Percentiles rank a stretch among this genome's conserved stretches.
These are phyloP conservation scores for Holotrichia oblita DNA, from an alignment of 1,140 invertebrate species.

Conservation along the genomic window DNA sequence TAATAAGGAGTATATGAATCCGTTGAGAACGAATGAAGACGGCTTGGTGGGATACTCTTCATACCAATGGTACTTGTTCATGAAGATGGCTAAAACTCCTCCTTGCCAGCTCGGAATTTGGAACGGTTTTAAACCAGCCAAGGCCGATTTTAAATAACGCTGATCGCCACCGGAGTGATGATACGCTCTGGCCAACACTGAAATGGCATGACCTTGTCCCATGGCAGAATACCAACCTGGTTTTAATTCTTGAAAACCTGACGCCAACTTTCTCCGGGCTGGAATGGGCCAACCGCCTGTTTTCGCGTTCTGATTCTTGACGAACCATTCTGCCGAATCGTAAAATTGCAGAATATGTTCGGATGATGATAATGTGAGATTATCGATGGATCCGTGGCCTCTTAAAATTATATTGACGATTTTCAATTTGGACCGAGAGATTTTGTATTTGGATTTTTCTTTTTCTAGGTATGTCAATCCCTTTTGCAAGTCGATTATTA, in stretches of 20 bases:
- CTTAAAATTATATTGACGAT: slow-evolving; percentile 72
- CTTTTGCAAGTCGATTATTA: slow-evolving; percentile 93
- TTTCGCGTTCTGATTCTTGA: slow-evolving; percentile 81
- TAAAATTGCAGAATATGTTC: slow-evolving; percentile 92
- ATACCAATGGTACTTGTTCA: slow-evolving; percentile 87
- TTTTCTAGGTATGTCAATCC: slow-evolving; percentile 73
- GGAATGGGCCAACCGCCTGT: slow-evolving; percentile 91
- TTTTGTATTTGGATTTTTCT: slow-evolving; percentile 74
- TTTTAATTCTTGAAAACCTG: slow-evolving; percentile 71
- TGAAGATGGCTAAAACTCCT: slow-evolving; percentile 82
- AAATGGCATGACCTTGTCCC: slow-evolving; percentile 97
- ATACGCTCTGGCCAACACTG: slow-evolving; percentile 89
- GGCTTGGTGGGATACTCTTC: slow-evolving; percentile 98
- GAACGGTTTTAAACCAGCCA: slow-evolving; percentile 84
- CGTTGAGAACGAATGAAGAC: slow-evolving; percentile 95
- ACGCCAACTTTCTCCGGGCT: slow-evolving; percentile 79
- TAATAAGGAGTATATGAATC: slow-evolving; percentile 97
- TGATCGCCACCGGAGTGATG: slow-evolving; percentile 79
- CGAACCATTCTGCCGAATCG: slow-evolving; percentile 93
- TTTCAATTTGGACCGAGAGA: slow-evolving; percentile 81
- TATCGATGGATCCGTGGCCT: slow-evolving; percentile 82
- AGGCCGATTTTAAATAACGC: slow-evolving; percentile 83
- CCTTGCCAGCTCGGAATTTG: slow-evolving; percentile 74
- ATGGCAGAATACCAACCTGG: slow-evolving; percentile 89
- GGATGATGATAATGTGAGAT: slow-evolving; percentile 83